phyloP scores from a whole-genome alignment of 2,113 vertebrate genomes.

The Podiceps cristatus region DNA sequence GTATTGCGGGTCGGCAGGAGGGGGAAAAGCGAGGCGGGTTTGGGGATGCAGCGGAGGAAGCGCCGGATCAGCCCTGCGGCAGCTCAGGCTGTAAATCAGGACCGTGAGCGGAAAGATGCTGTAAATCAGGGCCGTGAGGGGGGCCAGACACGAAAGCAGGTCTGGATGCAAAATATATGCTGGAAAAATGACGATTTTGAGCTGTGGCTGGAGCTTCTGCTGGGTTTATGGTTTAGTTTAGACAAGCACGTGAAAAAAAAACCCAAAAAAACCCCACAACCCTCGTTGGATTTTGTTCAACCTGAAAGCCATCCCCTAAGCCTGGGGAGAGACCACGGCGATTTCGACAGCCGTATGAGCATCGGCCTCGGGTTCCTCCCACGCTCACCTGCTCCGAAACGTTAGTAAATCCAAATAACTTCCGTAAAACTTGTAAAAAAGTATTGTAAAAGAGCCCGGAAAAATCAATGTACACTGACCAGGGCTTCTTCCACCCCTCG shows the following conservation, averaged over 20 bases:
- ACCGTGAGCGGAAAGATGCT: background rate
- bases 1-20: rapidly evolving
- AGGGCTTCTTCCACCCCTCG: background rate
- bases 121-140: rapidly evolving
- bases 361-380: rapidly evolving
- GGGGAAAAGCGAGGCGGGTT: background rate
- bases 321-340: rapidly evolving
- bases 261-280: rapidly evolving
- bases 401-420: rapidly evolving
- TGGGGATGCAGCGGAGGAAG: background rate
- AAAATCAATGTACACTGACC: rapidly evolving
- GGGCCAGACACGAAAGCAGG: rapidly evolving
- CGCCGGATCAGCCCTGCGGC: too few species aligned
- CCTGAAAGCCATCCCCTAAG: background rate
- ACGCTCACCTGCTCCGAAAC: rapidly evolving
- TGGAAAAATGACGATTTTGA: background rate
- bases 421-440: rapidly evolving
- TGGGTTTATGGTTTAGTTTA: rapidly evolving
- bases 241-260: rapidly evolving
- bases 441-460: background rate
- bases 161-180: background rate
- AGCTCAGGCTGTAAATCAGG: too few species aligned
- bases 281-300: rapidly evolving
- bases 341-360: rapidly evolving
- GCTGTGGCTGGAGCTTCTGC: background rate